Percentiles rank a stretch among this genome's conserved stretches.
These are phyloP conservation scores for Formica selysi DNA, from an alignment of 1,140 invertebrate species.

Conservation along the genomic window DNA sequence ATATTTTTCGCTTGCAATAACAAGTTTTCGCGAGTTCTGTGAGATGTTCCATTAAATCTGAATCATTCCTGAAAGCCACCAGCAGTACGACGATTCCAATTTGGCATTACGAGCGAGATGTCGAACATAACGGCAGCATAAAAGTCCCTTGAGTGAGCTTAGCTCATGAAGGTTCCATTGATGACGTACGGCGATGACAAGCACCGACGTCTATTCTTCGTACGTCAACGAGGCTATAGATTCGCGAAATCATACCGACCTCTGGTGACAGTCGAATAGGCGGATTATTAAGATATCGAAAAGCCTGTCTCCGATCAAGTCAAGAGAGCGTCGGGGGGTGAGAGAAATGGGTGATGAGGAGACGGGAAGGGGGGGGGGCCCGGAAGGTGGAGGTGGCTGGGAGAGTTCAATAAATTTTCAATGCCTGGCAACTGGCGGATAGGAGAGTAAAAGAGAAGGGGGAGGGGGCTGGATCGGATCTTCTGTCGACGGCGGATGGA, in stretches of 20 bases:
- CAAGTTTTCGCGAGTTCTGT: not conserved
- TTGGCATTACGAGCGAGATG: slow-evolving; percentile 40
- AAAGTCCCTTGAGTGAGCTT: slow-evolving; percentile 51
- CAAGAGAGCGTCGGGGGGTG: slow-evolving; percentile 27
- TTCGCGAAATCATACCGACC: slow-evolving; percentile 51
- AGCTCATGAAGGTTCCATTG: slow-evolving; percentile 50
- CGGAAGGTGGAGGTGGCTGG: not conserved
- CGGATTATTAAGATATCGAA: slow-evolving; percentile 72
- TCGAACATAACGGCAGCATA: slow-evolving; percentile 52
- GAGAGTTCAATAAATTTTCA: slow-evolving; percentile 78
- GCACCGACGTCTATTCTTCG: slow-evolving; percentile 60
- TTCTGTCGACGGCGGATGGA: slow-evolving; percentile 48
- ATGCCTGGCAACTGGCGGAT: slow-evolving; percentile 64
- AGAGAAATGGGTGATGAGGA: not conserved
- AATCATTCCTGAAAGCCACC: not conserved
- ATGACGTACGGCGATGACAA: slow-evolving; percentile 54
- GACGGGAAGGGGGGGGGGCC: not conserved
- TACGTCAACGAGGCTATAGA: slow-evolving; percentile 52
- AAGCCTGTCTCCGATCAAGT: slow-evolving; percentile 54
- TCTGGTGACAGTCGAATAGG: slow-evolving; percentile 53
- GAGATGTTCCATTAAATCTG: slow-evolving; percentile 32
- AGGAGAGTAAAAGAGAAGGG: not conserved
- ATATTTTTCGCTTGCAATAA: not conserved
- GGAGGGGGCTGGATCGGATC: slow-evolving; percentile 42
- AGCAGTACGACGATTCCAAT: slow-evolving; percentile 8